These are phyloP conservation scores for Anthopleura sola DNA, from an alignment of 64 coral and sea anemone species.

Conservation along the genomic window DNA sequence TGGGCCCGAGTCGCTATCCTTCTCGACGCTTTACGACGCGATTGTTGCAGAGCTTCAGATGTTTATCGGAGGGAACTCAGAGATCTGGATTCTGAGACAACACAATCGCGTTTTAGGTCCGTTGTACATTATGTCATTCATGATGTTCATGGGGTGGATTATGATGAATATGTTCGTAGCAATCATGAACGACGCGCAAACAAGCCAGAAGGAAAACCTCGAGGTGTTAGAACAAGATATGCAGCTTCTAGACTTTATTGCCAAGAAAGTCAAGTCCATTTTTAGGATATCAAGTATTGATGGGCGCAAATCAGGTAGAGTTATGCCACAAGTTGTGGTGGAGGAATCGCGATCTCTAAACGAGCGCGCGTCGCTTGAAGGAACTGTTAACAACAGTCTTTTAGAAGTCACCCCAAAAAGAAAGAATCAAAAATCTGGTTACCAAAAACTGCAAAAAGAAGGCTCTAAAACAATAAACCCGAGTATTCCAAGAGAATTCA, in stretches of 20 bases:
- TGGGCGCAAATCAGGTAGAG: too few species aligned
- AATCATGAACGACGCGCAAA: background rate
- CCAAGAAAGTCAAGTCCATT: background rate
- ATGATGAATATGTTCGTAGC: slow-evolving; percentile 22
- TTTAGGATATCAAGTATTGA: background rate
- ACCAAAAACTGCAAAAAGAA: too few species aligned
- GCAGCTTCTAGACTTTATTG: background rate
- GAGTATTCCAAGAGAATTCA: too few species aligned
- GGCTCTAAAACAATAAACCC: too few species aligned
- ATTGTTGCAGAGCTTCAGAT: background rate
- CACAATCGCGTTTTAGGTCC: background rate
- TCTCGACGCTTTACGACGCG: slow-evolving; percentile 5
- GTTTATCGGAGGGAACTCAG: slow-evolving; percentile 5
- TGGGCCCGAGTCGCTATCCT: background rate
- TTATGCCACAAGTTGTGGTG: too few species aligned
- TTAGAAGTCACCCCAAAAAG: too few species aligned
- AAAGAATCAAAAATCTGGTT: too few species aligned
- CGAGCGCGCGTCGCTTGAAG: too few species aligned
- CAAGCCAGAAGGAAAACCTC: background rate
- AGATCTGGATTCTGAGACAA: background rate
- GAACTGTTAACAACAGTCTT: too few species aligned
- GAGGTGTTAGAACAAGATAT: background rate
- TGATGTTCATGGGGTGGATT: background rate
- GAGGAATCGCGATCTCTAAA: too few species aligned
- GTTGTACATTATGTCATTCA: background rate